phyloP scores from a whole-genome alignment of 2,113 vertebrate species.

The Anarhynchus alexandrinus region DNA sequence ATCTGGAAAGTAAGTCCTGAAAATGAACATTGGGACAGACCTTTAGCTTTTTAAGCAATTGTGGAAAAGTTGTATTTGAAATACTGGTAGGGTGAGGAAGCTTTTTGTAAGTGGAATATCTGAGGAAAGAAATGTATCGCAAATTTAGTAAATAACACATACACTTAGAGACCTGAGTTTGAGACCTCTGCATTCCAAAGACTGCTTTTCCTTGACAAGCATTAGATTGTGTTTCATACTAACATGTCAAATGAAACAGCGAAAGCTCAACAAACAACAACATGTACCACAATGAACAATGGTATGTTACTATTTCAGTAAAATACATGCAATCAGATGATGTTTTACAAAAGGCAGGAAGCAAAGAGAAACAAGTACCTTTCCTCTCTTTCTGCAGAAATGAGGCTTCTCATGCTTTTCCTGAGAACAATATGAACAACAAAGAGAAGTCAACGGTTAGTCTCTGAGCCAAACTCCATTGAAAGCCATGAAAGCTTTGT shows the following conservation, averaged over 20 bases:
- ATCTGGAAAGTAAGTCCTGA: background rate
- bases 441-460: background rate
- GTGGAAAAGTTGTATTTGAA: background rate
- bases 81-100: background rate
- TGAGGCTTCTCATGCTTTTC: background rate
- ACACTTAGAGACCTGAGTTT: background rate
- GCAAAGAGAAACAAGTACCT: background rate
- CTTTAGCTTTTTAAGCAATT: background rate
- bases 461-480: background rate
- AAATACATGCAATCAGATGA: background rate
- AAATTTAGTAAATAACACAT: background rate
- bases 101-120: background rate
- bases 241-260: fast-evolving
- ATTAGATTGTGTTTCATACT: background rate
- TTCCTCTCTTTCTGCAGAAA: background rate
- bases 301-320: fast-evolving
- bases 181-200: background rate
- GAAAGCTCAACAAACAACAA: background rate
- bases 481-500: background rate
- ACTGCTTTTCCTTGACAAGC: background rate
- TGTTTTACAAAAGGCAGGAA: background rate
- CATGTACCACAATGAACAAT: background rate
- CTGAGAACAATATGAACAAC: background rate
- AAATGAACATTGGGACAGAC: background rate
- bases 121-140: background rate